These are phyloP conservation scores for Ceraclea dissimilis DNA, from an alignment of 2,888 invertebrate genomes.

Conservation along the genomic window DNA sequence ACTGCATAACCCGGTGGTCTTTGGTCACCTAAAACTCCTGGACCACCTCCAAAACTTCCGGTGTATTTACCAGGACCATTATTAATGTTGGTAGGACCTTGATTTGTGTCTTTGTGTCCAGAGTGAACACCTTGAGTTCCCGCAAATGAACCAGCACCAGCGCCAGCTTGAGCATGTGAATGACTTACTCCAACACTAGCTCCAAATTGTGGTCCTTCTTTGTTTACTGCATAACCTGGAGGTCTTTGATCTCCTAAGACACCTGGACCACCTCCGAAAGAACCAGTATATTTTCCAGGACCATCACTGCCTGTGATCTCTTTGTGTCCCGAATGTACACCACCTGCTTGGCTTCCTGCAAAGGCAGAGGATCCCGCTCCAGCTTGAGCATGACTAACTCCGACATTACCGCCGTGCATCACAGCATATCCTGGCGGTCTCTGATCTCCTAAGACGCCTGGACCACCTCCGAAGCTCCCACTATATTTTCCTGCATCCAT, in stretches of 20 bases:
- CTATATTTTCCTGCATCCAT: constrained; percentile 26
- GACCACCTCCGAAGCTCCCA: constrained; percentile 33
- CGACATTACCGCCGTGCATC: not conserved
- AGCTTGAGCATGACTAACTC: too few species aligned
- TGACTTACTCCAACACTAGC: not conserved
- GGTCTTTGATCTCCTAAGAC: constrained; percentile 29
- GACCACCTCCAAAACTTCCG: constrained; percentile 33
- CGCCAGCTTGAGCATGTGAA: not conserved
- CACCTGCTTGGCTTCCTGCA: not conserved
- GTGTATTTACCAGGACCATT: constrained; percentile 27
- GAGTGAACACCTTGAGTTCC: too few species aligned
- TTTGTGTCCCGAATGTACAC: not conserved
- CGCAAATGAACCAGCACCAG: too few species aligned
- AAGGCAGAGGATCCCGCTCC: too few species aligned
- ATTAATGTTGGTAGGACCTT: too few species aligned
- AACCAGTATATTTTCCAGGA: constrained; percentile 29
- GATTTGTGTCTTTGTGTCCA: too few species aligned
- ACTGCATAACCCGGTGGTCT: constrained; percentile 22
- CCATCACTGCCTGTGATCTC: not conserved
- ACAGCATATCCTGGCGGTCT: constrained; percentile 21
- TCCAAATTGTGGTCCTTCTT: not conserved
- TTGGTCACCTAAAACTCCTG: constrained; percentile 31
- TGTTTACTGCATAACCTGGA: constrained; percentile 12
- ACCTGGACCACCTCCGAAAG: constrained; percentile 34
- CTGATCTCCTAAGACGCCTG: constrained; percentile 31